These are phyloP conservation scores for Mallateleia sp. DNA, from an alignment of 2,888 invertebrate species.

Conservation along the genomic window DNA sequence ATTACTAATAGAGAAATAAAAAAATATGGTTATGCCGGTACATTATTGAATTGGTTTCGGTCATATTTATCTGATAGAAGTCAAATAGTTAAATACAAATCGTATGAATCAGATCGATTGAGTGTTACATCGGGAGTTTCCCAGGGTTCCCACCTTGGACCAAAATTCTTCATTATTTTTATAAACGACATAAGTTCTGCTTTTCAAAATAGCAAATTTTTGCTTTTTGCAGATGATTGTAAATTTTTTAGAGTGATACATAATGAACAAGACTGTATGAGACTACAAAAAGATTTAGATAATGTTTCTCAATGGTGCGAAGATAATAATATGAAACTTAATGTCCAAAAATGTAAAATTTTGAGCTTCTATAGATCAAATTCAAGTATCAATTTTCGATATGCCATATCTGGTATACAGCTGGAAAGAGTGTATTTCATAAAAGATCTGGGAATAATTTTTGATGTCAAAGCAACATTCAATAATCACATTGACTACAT, in stretches of 20 bases:
- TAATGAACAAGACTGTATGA: neutral
- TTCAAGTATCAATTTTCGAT: neutral
- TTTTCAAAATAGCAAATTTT: neutral
- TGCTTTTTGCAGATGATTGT: slow-evolving; percentile 30
- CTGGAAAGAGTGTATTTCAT: neutral
- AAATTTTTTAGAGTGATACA: slow-evolving; percentile 5
- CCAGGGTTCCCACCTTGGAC: slow-evolving; percentile 15
- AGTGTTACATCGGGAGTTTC: slow-evolving; percentile 11
- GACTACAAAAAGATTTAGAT: slow-evolving; percentile 6
- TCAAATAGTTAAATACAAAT: slow-evolving; percentile 28
- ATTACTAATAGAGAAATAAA: too few species aligned
- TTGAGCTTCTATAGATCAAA: slow-evolving; percentile 12
- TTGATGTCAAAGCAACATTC: slow-evolving; percentile 12
- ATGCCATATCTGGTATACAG: neutral
- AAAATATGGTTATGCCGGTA: too few species aligned
- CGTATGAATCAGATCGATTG: neutral
- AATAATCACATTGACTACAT: slow-evolving; percentile 19
- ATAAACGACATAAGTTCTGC: slow-evolving; percentile 5
- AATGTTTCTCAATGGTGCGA: neutral
- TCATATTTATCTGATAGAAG: slow-evolving; percentile 11
- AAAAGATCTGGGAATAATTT: slow-evolving; percentile 13
- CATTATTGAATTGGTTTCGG: neutral
- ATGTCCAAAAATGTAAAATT: slow-evolving; percentile 18
- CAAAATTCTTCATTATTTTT: slow-evolving; percentile 9
- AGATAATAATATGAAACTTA: too few species aligned